Evolutionary conservation across 2,113 vertebrate species (phyloP), one percentile per base, ranked within the genome.

Genomic region (Oncorhynchus masou): DNA sequence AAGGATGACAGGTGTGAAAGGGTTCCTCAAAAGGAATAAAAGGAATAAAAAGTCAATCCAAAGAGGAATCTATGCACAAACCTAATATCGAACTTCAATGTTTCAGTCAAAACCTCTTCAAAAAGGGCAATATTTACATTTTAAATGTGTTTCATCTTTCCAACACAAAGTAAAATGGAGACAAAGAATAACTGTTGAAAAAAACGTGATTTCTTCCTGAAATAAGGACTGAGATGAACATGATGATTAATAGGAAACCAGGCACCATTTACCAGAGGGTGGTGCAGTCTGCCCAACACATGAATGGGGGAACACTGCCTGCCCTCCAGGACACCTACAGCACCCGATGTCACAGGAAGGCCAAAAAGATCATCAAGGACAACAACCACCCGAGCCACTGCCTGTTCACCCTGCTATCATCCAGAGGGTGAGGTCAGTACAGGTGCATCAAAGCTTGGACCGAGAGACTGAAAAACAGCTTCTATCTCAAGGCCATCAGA

Each of bases 201-300:
- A n/a, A 31, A 80, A 75, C 66, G 78, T 74, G 71, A 69, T 16
- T 6, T 25, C 76, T 78, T 85, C 86, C 76, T 85, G 75, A 81
- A 77, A 24, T 70, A 80, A 73, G 5, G 6, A 78, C 62, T 60
- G 62, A 78, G 73, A 84, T 68, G 70, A 54, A 15, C 49, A 19
- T 45, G 11, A 45, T 54, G 49, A 54, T 54, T 54, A 54, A 19
- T 54, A 80, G 70, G 78, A 74, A 73, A 78, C 79, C 78, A 82
- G 85, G 70, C 80, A 85, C 70, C 78, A 81, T 85, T 85, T 45
- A 45, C 34, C 34, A 39, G 34, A 39, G 34, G 34, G 34, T 39
- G 34, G 34, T 39, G 34, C 34, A 8, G 34, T 39, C 34, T 39
- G 34, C 34, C 34, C 34, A 39, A 39, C 34, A 0, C 34, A 39